Evolutionary conservation across 2,888 invertebrate genomes (phyloP), one percentile per base, ranked within the genome.

Genomic region (Clepsis dumicolana): DNA sequence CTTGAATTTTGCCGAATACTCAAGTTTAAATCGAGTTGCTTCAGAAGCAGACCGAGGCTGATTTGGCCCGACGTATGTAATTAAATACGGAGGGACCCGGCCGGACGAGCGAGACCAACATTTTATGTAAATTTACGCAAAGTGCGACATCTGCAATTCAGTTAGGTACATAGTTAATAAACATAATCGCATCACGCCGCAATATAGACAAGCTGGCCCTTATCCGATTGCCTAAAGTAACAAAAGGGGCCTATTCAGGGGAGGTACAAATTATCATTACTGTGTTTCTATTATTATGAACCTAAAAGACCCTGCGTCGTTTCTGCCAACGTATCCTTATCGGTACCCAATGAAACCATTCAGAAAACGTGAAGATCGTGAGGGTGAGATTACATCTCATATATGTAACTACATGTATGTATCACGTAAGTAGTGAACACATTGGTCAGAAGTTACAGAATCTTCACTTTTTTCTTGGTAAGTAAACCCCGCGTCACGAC

Each of bases 91-190:
- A 60, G 70, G 68, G 74, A 67, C 71, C 74, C 74, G 65, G 64
- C 73, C 76, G 74, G 80, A 78, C 74, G 76, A 44, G 54, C 62
- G 32, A 50, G 65, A 70, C 74, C 74, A 73, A 80, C 72, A 75
- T 79, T 80, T 79, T 78, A 86, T 84, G 81, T 77, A 81, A 84
- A 85, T 84, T 79, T 76, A 77, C 75, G 73, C 74, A 73, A 76
- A 75, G 72, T 77, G 75, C 74, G 74, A 73, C 76, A 79, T 82
- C 74, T 77, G 74, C 75, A 81, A 81, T 82, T 80, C 73, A 75
- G 75, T 77, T 75, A 75, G 75, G 77, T 75, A 77, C 75, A 76
- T 75, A 72, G 71, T 72, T 72, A 62, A 67, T 63, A 62, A 64
- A 61, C 60, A 72, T 69, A 74, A 74, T 71, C 69, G 64, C 63